Base-by-base conservation (phyloP, 2,797 vertebrate species). In the Anomalospiza imberbis region DNA sequence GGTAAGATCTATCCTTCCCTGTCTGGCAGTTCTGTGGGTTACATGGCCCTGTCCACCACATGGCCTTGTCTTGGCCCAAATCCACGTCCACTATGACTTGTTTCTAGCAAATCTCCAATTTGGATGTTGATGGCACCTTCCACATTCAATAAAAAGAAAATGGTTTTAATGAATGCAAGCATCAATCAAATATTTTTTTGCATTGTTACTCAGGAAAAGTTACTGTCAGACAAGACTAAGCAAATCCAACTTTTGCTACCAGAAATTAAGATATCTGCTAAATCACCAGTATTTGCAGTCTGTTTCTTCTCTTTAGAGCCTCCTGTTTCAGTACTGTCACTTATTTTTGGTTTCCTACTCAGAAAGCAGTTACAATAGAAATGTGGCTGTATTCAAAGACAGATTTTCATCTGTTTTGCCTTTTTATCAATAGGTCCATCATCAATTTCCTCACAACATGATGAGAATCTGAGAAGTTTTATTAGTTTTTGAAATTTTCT, bases 401-500 rank as follows among this genome's bases (percentile, higher is more conserved):
- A 58, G 44, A 77, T 77, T 88, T 84, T 42, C 62, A 77, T 74
- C 62, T 87, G 22, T 57, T 93, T 74, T 67, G 31, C 44, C 10
- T 74, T 87, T 93, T 84, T 85, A 89, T 94, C 78, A 50, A 10
- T 32, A 62, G 5, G 34, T 53, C 40, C 42, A 78, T 78, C 54
- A 0, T 72, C 86, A 90, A 72, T 91, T 93, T 95, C 83, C 47
- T 67, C 68, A 48, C 13, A 63, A 47, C 36, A 51, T 28, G 72
- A 82, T 75, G 26, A 68, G 19, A 90, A 83, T 79, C 55, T 85
- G 29, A 79, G 54, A 91, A 71, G 48, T 75, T 81, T 65, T 48
- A 92, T 88, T 94, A 73, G 38, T 79, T 94, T 83, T 61, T 79
- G 51, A 90, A 90, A 76, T 79, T 85, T 78, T 75, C 28, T 26